These are phyloP conservation scores for Ceratitis capitata DNA, from an alignment of 1,140 invertebrate species.

Conservation along the genomic window DNA sequence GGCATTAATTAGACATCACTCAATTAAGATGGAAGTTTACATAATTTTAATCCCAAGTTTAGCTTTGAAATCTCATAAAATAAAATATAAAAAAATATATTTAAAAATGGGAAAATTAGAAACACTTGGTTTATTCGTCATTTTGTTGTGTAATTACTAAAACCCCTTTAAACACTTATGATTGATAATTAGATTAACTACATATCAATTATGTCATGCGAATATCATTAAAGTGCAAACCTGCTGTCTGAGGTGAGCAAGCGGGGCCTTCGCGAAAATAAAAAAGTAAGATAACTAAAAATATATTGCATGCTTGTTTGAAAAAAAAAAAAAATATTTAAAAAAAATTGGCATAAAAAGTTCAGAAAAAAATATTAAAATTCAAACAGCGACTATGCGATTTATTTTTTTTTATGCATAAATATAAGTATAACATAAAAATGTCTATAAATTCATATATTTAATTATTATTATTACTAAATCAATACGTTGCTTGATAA, in stretches of 20 bases:
- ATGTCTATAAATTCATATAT: too few relatives aligned
- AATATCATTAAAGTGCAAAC: neutral
- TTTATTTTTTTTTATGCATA: too few relatives aligned
- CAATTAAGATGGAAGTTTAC: too few relatives aligned
- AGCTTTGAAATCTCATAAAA: neutral
- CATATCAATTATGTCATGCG: neutral
- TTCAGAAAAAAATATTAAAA: neutral
- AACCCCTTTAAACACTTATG: neutral
- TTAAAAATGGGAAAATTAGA: neutral
- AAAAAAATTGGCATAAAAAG: neutral
- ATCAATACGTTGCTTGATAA: too few relatives aligned
- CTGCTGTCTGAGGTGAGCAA: neutral
- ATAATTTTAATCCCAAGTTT: too few relatives aligned
- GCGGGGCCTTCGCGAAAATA: neutral
- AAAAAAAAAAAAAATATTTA: neutral
- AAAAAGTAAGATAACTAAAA: neutral
- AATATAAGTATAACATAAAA: too few relatives aligned
- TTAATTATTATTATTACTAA: too few relatives aligned
- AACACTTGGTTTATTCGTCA: neutral
- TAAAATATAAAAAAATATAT: neutral
- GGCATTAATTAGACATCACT: too few relatives aligned
- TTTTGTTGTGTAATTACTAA: neutral
- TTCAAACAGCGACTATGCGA: too few relatives aligned
- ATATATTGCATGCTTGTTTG: neutral
- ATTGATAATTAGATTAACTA: neutral